Conservation (phyloP, 92 coral and sea anemone genomes). For the Heteractis magnifica region DNA sequence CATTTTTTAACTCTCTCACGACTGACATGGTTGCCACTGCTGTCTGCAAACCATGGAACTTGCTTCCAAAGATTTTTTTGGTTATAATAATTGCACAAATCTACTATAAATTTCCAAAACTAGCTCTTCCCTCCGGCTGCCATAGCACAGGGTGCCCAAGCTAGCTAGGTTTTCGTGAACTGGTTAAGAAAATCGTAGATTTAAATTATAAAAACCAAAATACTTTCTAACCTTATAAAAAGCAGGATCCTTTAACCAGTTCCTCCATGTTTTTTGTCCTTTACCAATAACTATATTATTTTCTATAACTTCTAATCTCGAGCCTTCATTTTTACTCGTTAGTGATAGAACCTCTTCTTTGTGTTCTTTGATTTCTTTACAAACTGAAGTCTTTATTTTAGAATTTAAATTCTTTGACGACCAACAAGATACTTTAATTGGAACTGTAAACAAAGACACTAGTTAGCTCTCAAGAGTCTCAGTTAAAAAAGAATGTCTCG, state of each 20-base stretch:
- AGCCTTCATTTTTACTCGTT: not conserved
- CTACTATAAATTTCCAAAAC: too few relatives aligned
- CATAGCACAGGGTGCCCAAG: not conserved
- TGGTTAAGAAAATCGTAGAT: not conserved
- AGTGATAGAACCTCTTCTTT: not conserved
- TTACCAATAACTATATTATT: not conserved
- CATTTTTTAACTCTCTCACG: too few relatives aligned
- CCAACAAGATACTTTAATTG: conserved; percentile 7
- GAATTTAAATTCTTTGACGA: conserved; percentile 17
- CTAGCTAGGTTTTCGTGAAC: not conserved
- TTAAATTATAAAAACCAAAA: too few relatives aligned
- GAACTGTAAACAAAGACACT: not conserved
- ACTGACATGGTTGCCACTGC: too few relatives aligned
- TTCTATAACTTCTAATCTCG: conserved; percentile 19
- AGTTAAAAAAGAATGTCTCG: not conserved
- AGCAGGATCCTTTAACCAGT: conserved; percentile 68
- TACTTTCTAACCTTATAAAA: conserved; percentile 52
- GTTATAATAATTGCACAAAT: too few relatives aligned
- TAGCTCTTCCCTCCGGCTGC: too few relatives aligned
- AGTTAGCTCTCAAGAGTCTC: not conserved
- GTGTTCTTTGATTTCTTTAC: not conserved
- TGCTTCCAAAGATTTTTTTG: too few relatives aligned
- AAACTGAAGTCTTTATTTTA: conserved; percentile 6
- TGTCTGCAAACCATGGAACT: too few relatives aligned
- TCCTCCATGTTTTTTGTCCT: conserved; percentile 47